A percentile compares a stretch with the other conserved stretches of the same genome.
These are phyloP conservation scores for Cabera pusaria DNA, from an alignment of 2,888 invertebrate species.

Conservation along the genomic window DNA sequence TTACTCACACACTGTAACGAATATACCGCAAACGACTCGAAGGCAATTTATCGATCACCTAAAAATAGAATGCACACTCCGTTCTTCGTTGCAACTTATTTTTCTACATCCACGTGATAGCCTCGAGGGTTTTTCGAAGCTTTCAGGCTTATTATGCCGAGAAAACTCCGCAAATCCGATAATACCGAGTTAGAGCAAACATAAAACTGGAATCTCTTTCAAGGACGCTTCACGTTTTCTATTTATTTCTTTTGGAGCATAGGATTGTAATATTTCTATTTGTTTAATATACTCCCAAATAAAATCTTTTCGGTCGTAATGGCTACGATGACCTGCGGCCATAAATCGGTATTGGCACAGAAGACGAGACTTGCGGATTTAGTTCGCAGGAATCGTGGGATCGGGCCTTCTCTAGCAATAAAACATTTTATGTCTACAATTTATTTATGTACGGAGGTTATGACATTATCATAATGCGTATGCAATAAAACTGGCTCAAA, in stretches of 20 bases:
- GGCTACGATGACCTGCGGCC: constrained; percentile 38
- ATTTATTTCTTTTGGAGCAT: constrained; percentile 37
- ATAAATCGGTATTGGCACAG: constrained; percentile 47
- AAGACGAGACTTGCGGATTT: constrained; percentile 43
- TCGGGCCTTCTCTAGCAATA: constrained; percentile 39
- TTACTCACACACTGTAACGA: constrained; percentile 26
- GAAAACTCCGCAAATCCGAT: constrained; percentile 16
- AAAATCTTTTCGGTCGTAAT: constrained; percentile 39
- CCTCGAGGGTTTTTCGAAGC: constrained; percentile 8
- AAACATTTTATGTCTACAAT: constrained; percentile 55
- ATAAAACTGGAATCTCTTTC: constrained; percentile 24
- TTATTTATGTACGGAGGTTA: constrained; percentile 58
- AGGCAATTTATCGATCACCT: constrained; percentile 51
- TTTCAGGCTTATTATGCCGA: constrained; percentile 11
- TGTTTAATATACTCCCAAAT: too few species aligned
- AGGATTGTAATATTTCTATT: constrained; percentile 41
- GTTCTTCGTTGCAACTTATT: constrained; percentile 33
- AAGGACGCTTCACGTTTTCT: constrained; percentile 27
- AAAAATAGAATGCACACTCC: constrained; percentile 48
- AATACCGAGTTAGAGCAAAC: constrained; percentile 18
- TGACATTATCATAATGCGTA: constrained; percentile 60
- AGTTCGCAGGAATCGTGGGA: constrained; percentile 34
- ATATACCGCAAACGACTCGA: constrained; percentile 35
- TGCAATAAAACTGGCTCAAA: constrained; percentile 56
- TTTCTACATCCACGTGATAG: constrained; percentile 11